These are phyloP conservation scores for Molossus alvarezi DNA, from an alignment of 2,797 vertebrate genomes.

Conservation along the genomic window DNA sequence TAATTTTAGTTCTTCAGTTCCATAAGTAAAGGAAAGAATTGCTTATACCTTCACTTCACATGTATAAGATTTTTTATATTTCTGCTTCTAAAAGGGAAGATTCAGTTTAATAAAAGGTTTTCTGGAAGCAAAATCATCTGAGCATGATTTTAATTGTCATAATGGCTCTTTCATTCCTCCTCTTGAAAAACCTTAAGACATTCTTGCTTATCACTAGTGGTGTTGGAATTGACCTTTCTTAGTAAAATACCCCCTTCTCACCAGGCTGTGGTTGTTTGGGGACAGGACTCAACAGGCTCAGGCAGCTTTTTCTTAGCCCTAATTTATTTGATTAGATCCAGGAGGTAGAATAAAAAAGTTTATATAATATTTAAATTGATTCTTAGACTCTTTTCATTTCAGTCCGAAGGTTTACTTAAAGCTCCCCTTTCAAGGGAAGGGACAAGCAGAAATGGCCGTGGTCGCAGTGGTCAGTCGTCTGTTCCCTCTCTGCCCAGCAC, in stretches of 20 bases:
- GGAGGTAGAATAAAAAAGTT: constrained; percentile 19
- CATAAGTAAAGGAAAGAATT: not conserved
- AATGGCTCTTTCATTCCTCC: not conserved
- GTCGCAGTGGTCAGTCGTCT: not conserved
- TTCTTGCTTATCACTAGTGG: not conserved
- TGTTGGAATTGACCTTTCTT: not conserved
- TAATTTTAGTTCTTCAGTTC: constrained; percentile 24
- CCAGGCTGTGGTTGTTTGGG: not conserved
- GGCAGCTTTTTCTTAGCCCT: not conserved
- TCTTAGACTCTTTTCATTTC: not conserved
- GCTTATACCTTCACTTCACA: not conserved
- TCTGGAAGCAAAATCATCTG: constrained; percentile 5
- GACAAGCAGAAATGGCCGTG: not conserved
- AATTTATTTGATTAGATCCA: constrained; percentile 20
- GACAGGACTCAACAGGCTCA: not conserved
- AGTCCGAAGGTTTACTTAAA: not conserved
- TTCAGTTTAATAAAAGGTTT: not conserved
- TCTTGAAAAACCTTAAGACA: not conserved
- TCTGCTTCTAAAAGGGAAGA: not conserved
- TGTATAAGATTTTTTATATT: not conserved
- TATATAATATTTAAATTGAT: constrained; percentile 15
- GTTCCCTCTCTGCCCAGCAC: not conserved
- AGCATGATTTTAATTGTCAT: not conserved
- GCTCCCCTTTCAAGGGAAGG: not conserved
- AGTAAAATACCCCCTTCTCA: not conserved